Conservation (phyloP, 2,113 vertebrate genomes). For the Zingel zingel region DNA sequence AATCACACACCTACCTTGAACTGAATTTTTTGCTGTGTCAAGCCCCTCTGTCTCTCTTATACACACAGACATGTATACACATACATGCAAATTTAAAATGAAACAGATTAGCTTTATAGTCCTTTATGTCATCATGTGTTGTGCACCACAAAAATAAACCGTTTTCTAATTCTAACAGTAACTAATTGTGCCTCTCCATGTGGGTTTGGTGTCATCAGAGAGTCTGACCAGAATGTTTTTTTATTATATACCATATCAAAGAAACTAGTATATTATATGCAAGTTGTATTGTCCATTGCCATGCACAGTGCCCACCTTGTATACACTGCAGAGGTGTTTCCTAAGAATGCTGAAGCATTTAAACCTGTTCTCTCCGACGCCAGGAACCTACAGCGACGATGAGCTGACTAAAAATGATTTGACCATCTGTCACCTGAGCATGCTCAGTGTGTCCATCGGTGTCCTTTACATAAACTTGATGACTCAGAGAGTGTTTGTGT, state of each 20-base stretch:
- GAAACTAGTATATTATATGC: conserved; percentile 49
- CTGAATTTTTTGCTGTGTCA: background rate
- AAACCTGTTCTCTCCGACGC: conserved; percentile 46
- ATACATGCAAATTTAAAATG: background rate
- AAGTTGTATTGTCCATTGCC: conserved; percentile 41
- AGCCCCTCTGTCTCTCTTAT: background rate
- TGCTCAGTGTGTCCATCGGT: conserved; percentile 24
- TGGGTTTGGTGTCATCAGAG: conserved; percentile 30
- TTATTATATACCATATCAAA: conserved; percentile 26
- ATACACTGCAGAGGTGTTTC: conserved; percentile 48
- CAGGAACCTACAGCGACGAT: conserved; percentile 24
- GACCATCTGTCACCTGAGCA: conserved; percentile 53
- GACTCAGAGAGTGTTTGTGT: conserved; percentile 27
- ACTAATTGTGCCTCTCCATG: conserved; percentile 56
- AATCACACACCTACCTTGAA: background rate
- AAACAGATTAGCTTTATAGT: conserved; percentile 20
- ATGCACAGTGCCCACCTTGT: conserved; percentile 27
- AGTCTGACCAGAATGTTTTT: conserved; percentile 38
- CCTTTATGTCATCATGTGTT: background rate
- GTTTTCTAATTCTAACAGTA: conserved; percentile 19
- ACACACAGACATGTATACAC: background rate
- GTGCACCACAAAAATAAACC: conserved; percentile 29
- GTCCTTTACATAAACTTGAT: conserved; percentile 41
- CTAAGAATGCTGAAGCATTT: conserved; percentile 60
- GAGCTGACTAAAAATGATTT: conserved; percentile 23